A percentile compares a stretch with the other conserved stretches of the same genome.
These are phyloP conservation scores for Urocynchramus pylzowi DNA, from an alignment of 2,113 vertebrate species.

Conservation along the genomic window DNA sequence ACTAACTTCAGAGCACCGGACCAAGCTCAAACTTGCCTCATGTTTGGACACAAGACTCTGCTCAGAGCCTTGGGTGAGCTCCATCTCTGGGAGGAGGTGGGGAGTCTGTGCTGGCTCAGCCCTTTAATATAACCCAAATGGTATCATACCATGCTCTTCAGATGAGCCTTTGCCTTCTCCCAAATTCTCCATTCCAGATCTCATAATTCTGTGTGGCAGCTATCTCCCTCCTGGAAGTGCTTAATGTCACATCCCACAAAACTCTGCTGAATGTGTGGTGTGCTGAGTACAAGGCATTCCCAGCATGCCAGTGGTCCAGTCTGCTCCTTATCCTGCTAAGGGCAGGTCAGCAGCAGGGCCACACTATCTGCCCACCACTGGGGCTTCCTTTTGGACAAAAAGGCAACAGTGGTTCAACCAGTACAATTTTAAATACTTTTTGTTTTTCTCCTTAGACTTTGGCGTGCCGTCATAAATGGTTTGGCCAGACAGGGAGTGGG, in stretches of 20 bases:
- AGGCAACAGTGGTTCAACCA: background rate
- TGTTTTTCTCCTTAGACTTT: background rate
- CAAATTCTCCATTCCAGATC: background rate
- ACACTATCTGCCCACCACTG: background rate
- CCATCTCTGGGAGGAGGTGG: background rate
- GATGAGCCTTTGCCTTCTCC: background rate
- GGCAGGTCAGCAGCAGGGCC: background rate
- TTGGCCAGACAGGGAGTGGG: background rate
- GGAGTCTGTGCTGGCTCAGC: background rate
- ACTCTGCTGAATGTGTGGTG: background rate
- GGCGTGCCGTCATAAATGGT: background rate
- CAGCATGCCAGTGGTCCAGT: background rate
- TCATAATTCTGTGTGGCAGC: background rate
- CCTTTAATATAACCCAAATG: background rate
- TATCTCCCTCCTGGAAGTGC: background rate
- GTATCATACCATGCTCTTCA: background rate
- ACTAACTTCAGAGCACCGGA: background rate
- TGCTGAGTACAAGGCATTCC: background rate
- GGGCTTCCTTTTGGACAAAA: background rate
- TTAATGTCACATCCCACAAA: background rate
- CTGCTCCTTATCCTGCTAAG: background rate
- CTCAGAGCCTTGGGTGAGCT: conserved; percentile 33
- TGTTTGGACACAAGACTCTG: conserved; percentile 40
- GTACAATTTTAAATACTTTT: background rate
- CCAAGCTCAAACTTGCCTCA: conserved; percentile 37